Evolutionary conservation across 2,888 invertebrate genomes (phyloP), one percentile per base, ranked within the genome.

Genomic region (Dendrolimus houi): DNA sequence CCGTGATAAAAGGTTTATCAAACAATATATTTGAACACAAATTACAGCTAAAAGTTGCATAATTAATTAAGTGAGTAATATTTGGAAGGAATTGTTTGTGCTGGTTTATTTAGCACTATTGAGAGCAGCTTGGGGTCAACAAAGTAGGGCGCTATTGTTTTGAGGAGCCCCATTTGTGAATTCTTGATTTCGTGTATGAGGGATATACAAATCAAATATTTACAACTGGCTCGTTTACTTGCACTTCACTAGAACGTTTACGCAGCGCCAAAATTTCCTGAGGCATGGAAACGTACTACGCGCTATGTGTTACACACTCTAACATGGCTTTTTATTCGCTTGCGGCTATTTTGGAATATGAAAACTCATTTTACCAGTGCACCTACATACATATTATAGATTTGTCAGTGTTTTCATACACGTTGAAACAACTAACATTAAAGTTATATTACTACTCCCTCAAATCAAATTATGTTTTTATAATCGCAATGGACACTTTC

Each of bases 1-100:
- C 67, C 65, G 72, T 70, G 78, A 79, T 81, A 78, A 80, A 77
- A 73, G 75, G 78, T 71, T 80, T 76, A 79, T 70, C 71, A 70
- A 71, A 70, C 70, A 70, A 70, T 72, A 69, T 71, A 69, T 73
- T 71, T 71, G 64, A 72, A 69, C 69, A 68, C 69, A 72, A 74
- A 75, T 76, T 70, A 70, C 67, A 64, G 67, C 65, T 64, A 60
- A 64, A 67, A 62, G 67, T 59, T 70, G 73, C 67, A 68, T 72
- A 69, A 73, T 72, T 74, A 72, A 73, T 72, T 67, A 68, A 68
- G 64, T 65, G 60, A 64, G 63, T 65, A 47, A 9, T 47, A 47
- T 47, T 47, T 47, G 67, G 6, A 47, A 9, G 47, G 12, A 60
- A 60, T 65, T 57, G 59, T 63, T 47, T 56, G 55, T 59, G 47